Conservation (phyloP, 2,113 vertebrate species). For the Chloroceryle aenea region DNA sequence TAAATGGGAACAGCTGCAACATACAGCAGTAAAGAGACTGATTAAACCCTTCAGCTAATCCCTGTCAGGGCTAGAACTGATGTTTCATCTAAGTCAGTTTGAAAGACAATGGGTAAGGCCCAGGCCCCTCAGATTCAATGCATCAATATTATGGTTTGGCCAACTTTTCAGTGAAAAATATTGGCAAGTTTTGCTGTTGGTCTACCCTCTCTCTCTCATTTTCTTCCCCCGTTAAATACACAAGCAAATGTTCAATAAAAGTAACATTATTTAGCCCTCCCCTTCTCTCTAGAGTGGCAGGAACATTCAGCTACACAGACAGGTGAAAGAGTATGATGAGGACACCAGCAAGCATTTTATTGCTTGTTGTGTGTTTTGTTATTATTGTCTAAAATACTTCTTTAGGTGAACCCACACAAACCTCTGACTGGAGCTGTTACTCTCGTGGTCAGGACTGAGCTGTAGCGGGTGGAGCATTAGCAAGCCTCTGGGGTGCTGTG, state of each 20-base stretch:
- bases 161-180: not conserved
- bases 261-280: not conserved
- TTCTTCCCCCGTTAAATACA: not conserved
- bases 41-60: not conserved
- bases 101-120: not conserved
- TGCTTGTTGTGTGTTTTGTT: not conserved
- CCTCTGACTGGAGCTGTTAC: not conserved
- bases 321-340: not conserved
- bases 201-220: not conserved
- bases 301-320: not conserved
- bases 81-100: not conserved
- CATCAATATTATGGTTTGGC: not conserved
- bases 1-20: not conserved
- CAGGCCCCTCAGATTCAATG: not conserved
- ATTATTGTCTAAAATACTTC: not conserved
- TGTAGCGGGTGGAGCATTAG: not conserved
- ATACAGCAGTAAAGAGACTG: not conserved
- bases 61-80: not conserved
- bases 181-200: not conserved
- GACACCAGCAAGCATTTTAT: not conserved
- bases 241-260: not conserved
- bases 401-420: not conserved
- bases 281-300: not conserved
- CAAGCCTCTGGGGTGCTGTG: not conserved
- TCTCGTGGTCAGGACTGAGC: not conserved